Conservation (phyloP, 2,797 vertebrate genomes). For the Alectoris magna region DNA sequence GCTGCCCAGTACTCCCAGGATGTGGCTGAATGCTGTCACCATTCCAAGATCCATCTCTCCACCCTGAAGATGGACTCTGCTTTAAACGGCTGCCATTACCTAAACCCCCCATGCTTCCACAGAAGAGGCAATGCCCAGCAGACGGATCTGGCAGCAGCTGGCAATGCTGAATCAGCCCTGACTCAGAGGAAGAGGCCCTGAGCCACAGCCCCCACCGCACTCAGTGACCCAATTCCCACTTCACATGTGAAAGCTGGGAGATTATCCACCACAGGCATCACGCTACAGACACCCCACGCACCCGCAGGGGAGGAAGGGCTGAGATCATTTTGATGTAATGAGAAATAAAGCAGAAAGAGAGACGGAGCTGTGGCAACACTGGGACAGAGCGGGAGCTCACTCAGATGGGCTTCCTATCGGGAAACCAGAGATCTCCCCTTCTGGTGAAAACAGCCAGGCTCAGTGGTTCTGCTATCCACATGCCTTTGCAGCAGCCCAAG, state of each 20-base stretch:
- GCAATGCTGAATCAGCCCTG: conserved; percentile 40
- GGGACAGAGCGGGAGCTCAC: background rate
- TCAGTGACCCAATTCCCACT: conserved; percentile 2
- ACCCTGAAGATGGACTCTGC: background rate
- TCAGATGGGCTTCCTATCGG: background rate
- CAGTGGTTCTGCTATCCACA: no score
- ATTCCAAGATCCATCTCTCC: background rate
- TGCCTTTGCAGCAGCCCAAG: no score
- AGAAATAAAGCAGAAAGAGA: background rate
- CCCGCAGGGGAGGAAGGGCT: background rate
- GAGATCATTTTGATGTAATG: background rate
- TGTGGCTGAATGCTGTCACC: background rate
- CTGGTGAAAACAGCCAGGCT: no score
- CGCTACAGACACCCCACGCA: background rate
- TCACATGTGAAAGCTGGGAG: background rate
- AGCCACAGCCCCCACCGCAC: accelerated
- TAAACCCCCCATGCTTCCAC: background rate
- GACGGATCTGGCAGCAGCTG: background rate
- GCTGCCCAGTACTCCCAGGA: accelerated
- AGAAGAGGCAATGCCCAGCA: background rate
- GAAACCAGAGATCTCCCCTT: no score
- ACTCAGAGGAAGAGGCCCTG: background rate
- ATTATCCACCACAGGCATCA: background rate
- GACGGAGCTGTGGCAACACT: background rate
- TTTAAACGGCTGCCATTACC: background rate